phyloP scores from a whole-genome alignment of 1,140 invertebrate genomes.

The Mizuhopecten yessoensis region DNA sequence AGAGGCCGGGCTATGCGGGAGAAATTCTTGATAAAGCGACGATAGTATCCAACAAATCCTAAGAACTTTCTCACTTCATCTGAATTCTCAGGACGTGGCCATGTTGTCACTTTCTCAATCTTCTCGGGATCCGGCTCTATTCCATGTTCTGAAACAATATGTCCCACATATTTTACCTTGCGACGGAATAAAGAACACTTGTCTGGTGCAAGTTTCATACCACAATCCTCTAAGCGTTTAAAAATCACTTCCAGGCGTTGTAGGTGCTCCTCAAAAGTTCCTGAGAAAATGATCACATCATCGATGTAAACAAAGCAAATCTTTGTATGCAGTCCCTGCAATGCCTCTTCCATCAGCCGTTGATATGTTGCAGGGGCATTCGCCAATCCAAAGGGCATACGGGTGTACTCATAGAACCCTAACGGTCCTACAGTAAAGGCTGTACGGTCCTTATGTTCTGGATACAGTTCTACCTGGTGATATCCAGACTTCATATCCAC shows the following conservation, averaged over 20 bases:
- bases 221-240: slow-evolving; percentile 75
- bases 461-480: slow-evolving; percentile 46
- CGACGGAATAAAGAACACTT: slow-evolving; percentile 80
- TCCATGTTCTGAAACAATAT: slow-evolving; percentile 64
- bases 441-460: slow-evolving; percentile 51
- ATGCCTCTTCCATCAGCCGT: slow-evolving; percentile 82
- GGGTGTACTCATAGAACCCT: slow-evolving; percentile 51
- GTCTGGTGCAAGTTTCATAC: slow-evolving; percentile 81
- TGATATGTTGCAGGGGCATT: slow-evolving; percentile 83
- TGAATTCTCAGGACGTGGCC: slow-evolving; percentile 68
- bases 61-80: slow-evolving; percentile 72
- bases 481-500: slow-evolving; percentile 73
- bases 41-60: slow-evolving; percentile 68
- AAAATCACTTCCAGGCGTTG: slow-evolving; percentile 78
- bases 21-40: slow-evolving; percentile 65
- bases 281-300: slow-evolving; percentile 65
- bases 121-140: slow-evolving; percentile 70
- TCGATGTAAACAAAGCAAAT: slow-evolving; percentile 51
- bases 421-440: slow-evolving; percentile 55
- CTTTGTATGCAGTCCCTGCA: slow-evolving; percentile 38
- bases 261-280: slow-evolving; percentile 83
- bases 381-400: slow-evolving; percentile 79
- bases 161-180: slow-evolving; percentile 40
- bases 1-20: slow-evolving; percentile 57
- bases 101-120: slow-evolving; percentile 67